Evolutionary conservation across 1,140 invertebrate species (phyloP).

Genomic region (Proctacanthus coquilletti): DNA sequence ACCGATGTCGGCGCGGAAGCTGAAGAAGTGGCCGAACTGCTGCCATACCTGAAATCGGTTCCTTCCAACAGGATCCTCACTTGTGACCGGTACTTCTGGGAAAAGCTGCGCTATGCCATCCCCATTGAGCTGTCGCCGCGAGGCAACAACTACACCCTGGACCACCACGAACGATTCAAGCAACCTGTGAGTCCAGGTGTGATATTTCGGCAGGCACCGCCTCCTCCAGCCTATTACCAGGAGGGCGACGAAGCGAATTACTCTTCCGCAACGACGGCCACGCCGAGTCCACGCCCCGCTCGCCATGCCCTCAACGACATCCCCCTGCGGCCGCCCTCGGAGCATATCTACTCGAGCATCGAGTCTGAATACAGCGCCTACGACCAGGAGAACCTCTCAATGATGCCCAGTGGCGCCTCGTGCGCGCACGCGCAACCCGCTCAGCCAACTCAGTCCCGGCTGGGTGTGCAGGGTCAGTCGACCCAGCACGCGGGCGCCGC

Average conservation of each 20-base stretch:
- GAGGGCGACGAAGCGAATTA: slow-evolving; percentile 43
- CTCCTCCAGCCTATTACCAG: slow-evolving; percentile 31
- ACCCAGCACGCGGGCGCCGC: too few relatives aligned
- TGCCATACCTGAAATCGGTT: slow-evolving; percentile 73
- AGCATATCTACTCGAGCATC: slow-evolving; percentile 77
- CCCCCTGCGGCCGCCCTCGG: slow-evolving; percentile 49
- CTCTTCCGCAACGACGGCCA: slow-evolving; percentile 44
- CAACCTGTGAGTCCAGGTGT: slow-evolving; percentile 28
- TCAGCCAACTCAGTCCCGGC: too few relatives aligned
- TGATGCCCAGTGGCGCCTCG: slow-evolving; percentile 20
- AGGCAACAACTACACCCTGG: slow-evolving; percentile 32
- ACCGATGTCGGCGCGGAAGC: slow-evolving; percentile 59
- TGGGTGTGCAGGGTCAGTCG: too few relatives aligned
- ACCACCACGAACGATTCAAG: slow-evolving; percentile 32
- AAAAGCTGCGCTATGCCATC: slow-evolving; percentile 76
- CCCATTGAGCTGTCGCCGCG: slow-evolving; percentile 41
- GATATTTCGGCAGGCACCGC: slow-evolving; percentile 28
- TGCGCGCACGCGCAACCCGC: slow-evolving; percentile 5
- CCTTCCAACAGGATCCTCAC: slow-evolving; percentile 62
- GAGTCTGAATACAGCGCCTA: slow-evolving; percentile 56
- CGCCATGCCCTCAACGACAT: slow-evolving; percentile 16
- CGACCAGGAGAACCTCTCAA: slow-evolving; percentile 25
- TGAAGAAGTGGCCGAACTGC: slow-evolving; percentile 71
- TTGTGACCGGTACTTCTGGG: slow-evolving; percentile 85
- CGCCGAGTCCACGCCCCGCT: slow-evolving; percentile 42